Percentiles rank a stretch among this genome's conserved stretches.
These are phyloP conservation scores for Xenopus laevis DNA, from an alignment of 2,113 vertebrate genomes.

Conservation along the genomic window DNA sequence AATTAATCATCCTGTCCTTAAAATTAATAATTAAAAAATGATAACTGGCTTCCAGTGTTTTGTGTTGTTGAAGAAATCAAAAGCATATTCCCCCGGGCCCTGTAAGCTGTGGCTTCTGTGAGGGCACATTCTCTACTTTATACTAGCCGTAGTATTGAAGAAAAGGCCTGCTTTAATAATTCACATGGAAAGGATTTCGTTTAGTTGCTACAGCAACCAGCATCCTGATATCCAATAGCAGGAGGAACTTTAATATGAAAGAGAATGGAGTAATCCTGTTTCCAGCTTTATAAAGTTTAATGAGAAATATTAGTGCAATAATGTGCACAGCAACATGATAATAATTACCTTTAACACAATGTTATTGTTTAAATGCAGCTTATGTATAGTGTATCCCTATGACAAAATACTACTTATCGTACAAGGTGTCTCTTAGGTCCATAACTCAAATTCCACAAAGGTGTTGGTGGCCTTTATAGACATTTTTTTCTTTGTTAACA, in stretches of 20 bases:
- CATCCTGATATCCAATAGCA: constrained; percentile 55
- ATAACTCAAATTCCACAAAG: background rate
- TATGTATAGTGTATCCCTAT: background rate
- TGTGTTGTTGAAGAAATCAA: background rate
- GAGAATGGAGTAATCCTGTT: constrained; percentile 24
- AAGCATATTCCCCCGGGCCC: background rate
- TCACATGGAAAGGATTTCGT: constrained; percentile 58
- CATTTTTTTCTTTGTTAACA: background rate
- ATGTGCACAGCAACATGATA: too few relatives aligned
- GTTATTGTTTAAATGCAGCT: background rate
- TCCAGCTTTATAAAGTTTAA: constrained; percentile 24
- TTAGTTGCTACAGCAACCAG: constrained; percentile 63
- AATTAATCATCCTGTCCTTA: background rate
- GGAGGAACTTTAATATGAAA: constrained; percentile 47
- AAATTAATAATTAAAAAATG: background rate
- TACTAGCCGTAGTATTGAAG: constrained; percentile 53
- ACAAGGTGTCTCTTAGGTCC: background rate
- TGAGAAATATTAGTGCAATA: background rate
- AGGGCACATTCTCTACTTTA: constrained; percentile 22
- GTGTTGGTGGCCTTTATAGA: background rate
- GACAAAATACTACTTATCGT: too few relatives aligned
- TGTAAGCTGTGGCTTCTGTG: background rate
- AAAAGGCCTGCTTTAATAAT: constrained; percentile 61
- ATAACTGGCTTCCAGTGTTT: background rate
- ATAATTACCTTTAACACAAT: background rate